Evolutionary conservation across 1,140 invertebrate species (phyloP), one percentile per base, ranked within the genome.

Genomic region (Nilaparvata lugens): DNA sequence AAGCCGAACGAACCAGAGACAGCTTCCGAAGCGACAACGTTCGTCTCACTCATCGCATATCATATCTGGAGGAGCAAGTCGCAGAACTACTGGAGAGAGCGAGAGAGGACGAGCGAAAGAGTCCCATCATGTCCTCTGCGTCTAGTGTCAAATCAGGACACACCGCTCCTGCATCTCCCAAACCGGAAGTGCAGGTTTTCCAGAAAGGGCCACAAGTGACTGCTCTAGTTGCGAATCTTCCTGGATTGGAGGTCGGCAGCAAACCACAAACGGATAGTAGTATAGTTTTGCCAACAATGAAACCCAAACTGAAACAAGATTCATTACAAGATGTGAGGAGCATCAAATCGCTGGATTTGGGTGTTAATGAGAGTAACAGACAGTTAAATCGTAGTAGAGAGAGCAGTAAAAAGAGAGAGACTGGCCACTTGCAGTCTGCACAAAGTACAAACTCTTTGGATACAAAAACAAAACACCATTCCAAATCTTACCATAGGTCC

Each of bases 61-160:
- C 87, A 2, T 93, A 93, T 72, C 78, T 94, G 42, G 91, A 94
- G 70, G 90, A 94, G 65, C 90, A 93, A 72, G 89, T 93, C 52
- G 75, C 80, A 0, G 85, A 89, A 66, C 73, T 88, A 1, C 72
- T 87, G 4, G 64, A 16, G 31, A 51, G 60, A 42, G 59, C 53
- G 18, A 61, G 61, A 56, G 60, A 60, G 52, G 51, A 58, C 19
- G 56, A 57, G 25, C 16, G 11, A 16, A 31, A 52, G 35, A 53
- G 25, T 64, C n/a, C 43, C 16, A 24, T 64, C 63, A 28, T 66
- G 52, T 24, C 63, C 56, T 23, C 66, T 62, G 2, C 62, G 11
- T 56, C 64, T 73, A 57, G 60, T 70, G 31, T 64, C 68, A 40
- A 60, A 42, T 74, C 64, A 65, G 66, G 73, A 70, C 60, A 73